Evolutionary conservation across 35 echinoderm and acorn worm genomes (phyloP), one percentile per base, ranked within the genome.

Genomic region (Hemicentrotus pulcherrimus): DNA sequence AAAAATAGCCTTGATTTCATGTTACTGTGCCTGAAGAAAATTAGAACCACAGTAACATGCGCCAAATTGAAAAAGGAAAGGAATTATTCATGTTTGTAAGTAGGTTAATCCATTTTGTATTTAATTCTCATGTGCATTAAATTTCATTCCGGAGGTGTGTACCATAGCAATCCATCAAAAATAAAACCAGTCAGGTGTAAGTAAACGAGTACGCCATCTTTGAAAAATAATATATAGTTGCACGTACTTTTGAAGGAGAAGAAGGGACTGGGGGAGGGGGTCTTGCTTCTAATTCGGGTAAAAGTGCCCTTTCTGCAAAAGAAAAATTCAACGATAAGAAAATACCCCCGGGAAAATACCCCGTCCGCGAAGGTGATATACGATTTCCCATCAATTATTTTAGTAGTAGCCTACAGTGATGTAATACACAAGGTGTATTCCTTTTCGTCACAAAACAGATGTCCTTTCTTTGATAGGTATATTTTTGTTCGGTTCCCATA

Each of bases 71-170:
- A 48, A 46, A 91, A 12, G 33, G 33, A 46, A 46, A 41, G 33
- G 32, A 46, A 46, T 41, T 18, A 4, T 31, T 41, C 33, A 91
- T 46, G 47, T 48, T 46, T 46, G 88, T 32, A 46, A 41, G 28
- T 41, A 91, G 47, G 47, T 91, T 46, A 91, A 91, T 91, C 33
- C 88, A 48, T 91, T 41, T 91, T 91, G 31, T 91, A 0, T 41
- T 19, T 19, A 91, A 48, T 91, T 22, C 33, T 48, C 88, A 91
- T 91, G 88, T 22, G 88, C 33, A 46, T 78, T 78, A 22, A 4
- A 78, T 78, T 78, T 78, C 65, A 78, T 78, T 78, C 19, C 0
- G 28, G 65, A 78, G 65, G 22, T 28, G 19, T 78, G 65, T 5
- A 78, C 24, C 7, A 7, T n/a, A 28, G 22, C 22, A 78, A 78